Evolutionary conservation across 2,797 vertebrate genomes (phyloP).

Genomic region (Falco naumanni): DNA sequence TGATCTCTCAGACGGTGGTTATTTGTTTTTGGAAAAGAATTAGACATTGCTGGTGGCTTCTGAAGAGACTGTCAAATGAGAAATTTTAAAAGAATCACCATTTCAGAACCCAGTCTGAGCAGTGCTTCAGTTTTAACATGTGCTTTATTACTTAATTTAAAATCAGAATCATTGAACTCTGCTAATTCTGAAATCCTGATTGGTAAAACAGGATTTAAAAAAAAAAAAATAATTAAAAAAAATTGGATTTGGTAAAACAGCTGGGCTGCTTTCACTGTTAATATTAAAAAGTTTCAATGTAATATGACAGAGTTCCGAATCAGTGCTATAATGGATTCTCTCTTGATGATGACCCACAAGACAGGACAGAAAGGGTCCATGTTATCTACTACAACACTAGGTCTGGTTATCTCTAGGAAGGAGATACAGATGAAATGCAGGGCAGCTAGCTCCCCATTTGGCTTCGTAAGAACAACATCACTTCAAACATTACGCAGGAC

Average conservation of each 20-base stretch:
- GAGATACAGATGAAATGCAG: not conserved
- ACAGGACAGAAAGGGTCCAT: not conserved
- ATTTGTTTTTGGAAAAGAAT: not conserved
- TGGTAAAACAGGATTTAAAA: too few species aligned
- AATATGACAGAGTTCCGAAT: too few species aligned
- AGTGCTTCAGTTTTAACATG: not conserved
- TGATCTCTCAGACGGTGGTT: not conserved
- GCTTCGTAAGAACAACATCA: not conserved
- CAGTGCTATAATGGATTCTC: not conserved
- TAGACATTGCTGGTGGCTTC: not conserved
- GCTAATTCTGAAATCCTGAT: not conserved
- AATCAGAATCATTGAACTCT: not conserved
- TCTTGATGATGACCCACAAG: not conserved
- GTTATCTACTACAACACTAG: not conserved
- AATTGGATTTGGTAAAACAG: not conserved
- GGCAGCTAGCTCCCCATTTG: not conserved
- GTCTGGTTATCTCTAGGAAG: not conserved
- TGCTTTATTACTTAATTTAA: not conserved
- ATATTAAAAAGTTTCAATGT: not conserved
- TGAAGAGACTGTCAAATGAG: not conserved
- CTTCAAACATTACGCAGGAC: not conserved
- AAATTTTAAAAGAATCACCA: not conserved
- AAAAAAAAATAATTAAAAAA: too few species aligned
- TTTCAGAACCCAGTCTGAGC: not conserved
- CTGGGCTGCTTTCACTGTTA: not conserved